A percentile compares a stretch with the other conserved stretches of the same genome.
These are phyloP conservation scores for Hypomecis atomaria DNA, from an alignment of 2,888 invertebrate genomes.

Conservation along the genomic window DNA sequence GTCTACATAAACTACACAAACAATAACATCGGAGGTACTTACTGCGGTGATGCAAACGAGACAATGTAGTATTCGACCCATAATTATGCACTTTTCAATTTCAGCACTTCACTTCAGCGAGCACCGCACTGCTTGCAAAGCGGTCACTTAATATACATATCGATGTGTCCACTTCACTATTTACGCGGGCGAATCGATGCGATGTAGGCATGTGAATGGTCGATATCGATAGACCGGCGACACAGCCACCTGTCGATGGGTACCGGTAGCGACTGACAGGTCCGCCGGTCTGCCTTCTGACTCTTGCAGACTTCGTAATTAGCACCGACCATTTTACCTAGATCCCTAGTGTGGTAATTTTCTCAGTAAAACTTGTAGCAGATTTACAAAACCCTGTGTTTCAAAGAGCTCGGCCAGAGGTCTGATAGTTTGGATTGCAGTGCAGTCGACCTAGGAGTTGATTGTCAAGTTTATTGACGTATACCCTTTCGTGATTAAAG, in stretches of 20 bases:
- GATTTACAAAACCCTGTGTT: conserved; percentile 2
- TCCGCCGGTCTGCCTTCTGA: conserved; percentile 39
- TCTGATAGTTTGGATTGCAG: conserved; percentile 26
- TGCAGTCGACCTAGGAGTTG: conserved; percentile 32
- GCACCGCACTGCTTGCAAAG: conserved; percentile 45
- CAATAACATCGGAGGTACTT: conserved; percentile 45
- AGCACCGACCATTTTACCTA: conserved; percentile 39
- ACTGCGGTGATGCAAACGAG: conserved; percentile 63
- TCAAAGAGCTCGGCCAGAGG: conserved; percentile 13
- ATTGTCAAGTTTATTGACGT: conserved; percentile 37
- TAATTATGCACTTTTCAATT: conserved; percentile 45
- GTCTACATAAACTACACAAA: conserved; percentile 25
- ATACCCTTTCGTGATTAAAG: conserved; percentile 35
- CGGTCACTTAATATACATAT: conserved; percentile 57
- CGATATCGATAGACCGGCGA: conserved; percentile 51
- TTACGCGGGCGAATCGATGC: conserved; percentile 45
- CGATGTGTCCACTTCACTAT: conserved; percentile 53
- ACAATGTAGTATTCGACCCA: conserved; percentile 63
- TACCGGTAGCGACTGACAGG: conserved; percentile 55
- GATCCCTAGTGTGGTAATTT: conserved; percentile 21
- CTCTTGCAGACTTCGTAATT: conserved; percentile 41
- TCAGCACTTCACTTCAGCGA: conserved; percentile 45
- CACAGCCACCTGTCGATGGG: conserved; percentile 53
- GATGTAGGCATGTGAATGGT: conserved; percentile 53
- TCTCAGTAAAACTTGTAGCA: conserved; percentile 14